Percentiles rank a stretch among this genome's conserved stretches.
Evolutionary conservation across 2,888 invertebrate species (phyloP).

Genomic region (Harpalus rufipes): DNA sequence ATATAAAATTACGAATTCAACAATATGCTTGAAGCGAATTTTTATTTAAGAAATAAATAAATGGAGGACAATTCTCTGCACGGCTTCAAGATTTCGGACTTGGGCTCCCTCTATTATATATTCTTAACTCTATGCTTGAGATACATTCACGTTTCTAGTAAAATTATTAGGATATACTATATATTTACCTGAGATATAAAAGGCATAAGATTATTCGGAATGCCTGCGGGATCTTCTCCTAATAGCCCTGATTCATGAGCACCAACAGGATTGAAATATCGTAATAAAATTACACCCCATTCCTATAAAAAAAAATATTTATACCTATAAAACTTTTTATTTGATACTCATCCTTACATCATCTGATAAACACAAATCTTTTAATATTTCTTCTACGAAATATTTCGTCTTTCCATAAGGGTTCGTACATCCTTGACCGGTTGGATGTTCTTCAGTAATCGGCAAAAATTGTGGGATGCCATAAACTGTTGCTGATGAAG

Average conservation of each 20-base stretch:
- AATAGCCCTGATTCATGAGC: constrained; percentile 93
- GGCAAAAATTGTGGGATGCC: constrained; percentile 92
- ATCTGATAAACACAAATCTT: constrained; percentile 89
- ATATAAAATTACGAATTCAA: too few relatives aligned
- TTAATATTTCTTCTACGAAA: constrained; percentile 96
- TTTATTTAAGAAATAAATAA: too few relatives aligned
- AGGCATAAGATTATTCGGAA: constrained; percentile 97
- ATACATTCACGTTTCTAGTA: too few relatives aligned
- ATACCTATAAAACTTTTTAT: constrained; percentile 20
- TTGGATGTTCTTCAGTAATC: constrained; percentile 89
- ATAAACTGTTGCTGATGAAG: constrained; percentile 96
- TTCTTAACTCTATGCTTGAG: too few relatives aligned
- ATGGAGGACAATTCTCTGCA: too few relatives aligned
- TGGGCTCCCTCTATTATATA: too few relatives aligned
- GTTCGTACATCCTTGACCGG: constrained; percentile 91
- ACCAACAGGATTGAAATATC: constrained; percentile 98
- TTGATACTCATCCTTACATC: constrained; percentile 78
- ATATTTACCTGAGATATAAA: constrained; percentile 86
- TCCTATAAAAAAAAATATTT: constrained; percentile 78
- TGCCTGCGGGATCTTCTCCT: constrained; percentile 94
- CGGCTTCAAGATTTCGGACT: too few relatives aligned
- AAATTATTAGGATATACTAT: not conserved
- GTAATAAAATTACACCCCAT: constrained; percentile 89
- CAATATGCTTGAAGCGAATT: too few relatives aligned
- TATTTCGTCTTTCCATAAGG: constrained; percentile 97